phyloP scores from a whole-genome alignment of 2,888 invertebrate species.

The Macaria liturata region DNA sequence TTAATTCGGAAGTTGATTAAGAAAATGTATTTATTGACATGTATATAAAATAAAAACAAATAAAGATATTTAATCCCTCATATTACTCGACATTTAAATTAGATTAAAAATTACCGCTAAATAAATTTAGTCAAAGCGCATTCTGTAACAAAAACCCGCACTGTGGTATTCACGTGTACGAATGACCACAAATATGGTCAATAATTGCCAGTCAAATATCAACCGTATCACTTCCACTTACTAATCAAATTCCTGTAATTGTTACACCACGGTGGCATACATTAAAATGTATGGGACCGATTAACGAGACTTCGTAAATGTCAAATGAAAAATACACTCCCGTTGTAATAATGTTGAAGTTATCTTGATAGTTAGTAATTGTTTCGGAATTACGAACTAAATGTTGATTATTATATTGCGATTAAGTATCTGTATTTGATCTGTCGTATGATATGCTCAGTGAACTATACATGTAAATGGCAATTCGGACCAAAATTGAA shows the following conservation, averaged over 20 bases:
- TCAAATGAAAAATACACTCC: constrained; percentile 9
- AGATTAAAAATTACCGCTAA: too few species aligned
- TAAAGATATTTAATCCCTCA: too few species aligned
- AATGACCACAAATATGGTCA: constrained; percentile 3
- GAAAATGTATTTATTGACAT: too few species aligned
- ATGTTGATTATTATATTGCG: background rate
- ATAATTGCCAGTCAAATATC: constrained; percentile 7
- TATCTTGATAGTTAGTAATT: constrained; percentile 11
- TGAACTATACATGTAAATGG: too few species aligned
- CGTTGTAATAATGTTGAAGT: background rate
- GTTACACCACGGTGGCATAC: constrained; percentile 7
- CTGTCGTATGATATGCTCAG: too few species aligned
- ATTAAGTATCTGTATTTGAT: background rate
- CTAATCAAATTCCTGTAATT: constrained; percentile 8
- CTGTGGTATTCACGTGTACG: background rate
- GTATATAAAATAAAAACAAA: too few species aligned
- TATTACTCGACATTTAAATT: too few species aligned
- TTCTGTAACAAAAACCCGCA: too few species aligned
- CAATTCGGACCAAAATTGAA: too few species aligned
- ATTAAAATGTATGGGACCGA: constrained; percentile 19
- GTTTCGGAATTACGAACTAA: constrained; percentile 2
- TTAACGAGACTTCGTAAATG: constrained; percentile 11
- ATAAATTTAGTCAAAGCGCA: too few species aligned
- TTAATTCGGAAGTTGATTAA: too few species aligned
- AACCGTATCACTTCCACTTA: background rate